Base-by-base conservation (phyloP, 2,797 vertebrate genomes). In the Molossus molossus region DNA sequence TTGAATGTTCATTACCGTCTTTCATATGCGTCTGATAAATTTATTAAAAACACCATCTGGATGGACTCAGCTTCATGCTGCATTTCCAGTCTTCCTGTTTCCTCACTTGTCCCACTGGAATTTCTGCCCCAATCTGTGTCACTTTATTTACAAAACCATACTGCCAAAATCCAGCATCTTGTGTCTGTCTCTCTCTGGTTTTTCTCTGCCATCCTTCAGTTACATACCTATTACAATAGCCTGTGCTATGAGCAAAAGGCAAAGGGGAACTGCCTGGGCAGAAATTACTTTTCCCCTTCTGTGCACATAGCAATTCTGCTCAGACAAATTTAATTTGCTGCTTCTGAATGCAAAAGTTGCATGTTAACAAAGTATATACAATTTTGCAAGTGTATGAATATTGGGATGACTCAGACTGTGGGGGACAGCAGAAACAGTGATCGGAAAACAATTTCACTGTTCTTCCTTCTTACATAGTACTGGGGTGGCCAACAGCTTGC, bases 41-140 rank as follows among this genome's bases (percentile, higher is more conserved):
- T 97, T 98, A 98, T 98, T 98, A 98, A 97, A 98, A 98, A 97
- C 95, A 97, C 98, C 98, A 98, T 98, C 98, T 98, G 98, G 97
- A 98, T 79, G 96, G 96, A 98, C 89, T 97, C 92, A 50, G 89
- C 81, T 97, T 97, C 97, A 67, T 92, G 95, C 69, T 96, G 21
- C 77, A 92, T 94, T 98, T 97, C 94, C 50, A 96, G 70, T 91
- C 82, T 97, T 98, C 81, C 83, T 50, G 64, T 96, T 97, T 96
- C 92, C 65, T 97, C 9, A 55, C 93, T 96, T 95, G 65, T 97
- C 97, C 95, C 93, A 3, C 62, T 94, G 98, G 97, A 98, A 97
- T 98, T 98, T 96, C 93, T 98, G 95, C 62, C 97, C 97, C 93
- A 97, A 97, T 98, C 98, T 97, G 97, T 97, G 96, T 97, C 96